A percentile compares a stretch with the other conserved stretches of the same genome.
Evolutionary conservation across 2,113 vertebrate genomes (phyloP).

Genomic region (Rana temporaria): DNA sequence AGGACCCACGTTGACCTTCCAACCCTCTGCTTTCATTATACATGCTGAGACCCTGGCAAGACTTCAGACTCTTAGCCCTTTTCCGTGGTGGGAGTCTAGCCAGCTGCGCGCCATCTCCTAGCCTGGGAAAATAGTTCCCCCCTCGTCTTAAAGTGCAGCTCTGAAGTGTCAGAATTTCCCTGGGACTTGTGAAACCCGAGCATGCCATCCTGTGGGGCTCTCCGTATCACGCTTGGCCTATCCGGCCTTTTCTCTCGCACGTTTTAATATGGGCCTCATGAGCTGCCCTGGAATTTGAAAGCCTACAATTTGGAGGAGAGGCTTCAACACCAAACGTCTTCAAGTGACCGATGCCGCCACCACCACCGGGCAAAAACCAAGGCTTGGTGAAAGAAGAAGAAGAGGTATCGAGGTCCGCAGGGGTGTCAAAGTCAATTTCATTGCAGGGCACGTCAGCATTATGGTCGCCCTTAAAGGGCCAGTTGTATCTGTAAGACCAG

Average conservation of each 20-base stretch:
- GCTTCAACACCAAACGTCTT: too few species aligned
- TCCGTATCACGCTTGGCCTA: neutral
- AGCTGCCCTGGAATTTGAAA: slow-evolving; percentile 6
- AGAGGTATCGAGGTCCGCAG: too few species aligned
- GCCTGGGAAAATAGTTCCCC: slow-evolving; percentile 81
- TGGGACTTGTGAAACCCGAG: slow-evolving; percentile 77
- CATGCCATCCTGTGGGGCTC: slow-evolving; percentile 12
- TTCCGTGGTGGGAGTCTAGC: slow-evolving; percentile 67
- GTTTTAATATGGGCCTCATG: slow-evolving; percentile 41
- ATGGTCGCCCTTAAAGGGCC: too few species aligned
- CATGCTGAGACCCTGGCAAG: slow-evolving; percentile 72
- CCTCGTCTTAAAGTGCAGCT: slow-evolving; percentile 24
- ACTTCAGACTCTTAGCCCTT: slow-evolving; percentile 68
- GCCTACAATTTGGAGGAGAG: neutral
- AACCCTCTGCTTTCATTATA: slow-evolving; percentile 65
- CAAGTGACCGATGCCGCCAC: neutral
- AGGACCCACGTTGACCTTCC: slow-evolving; percentile 61
- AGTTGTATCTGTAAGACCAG: too few species aligned
- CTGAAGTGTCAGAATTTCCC: slow-evolving; percentile 59
- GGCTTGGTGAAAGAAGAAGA: too few species aligned
- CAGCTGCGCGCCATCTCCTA: slow-evolving; percentile 79
- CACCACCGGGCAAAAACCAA: neutral
- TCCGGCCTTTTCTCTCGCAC: slow-evolving; percentile 63
- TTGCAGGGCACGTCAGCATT: too few species aligned
- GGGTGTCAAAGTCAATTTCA: too few species aligned